Conservation (phyloP, 1,140 invertebrate species). For the Apis laboriosa region DNA sequence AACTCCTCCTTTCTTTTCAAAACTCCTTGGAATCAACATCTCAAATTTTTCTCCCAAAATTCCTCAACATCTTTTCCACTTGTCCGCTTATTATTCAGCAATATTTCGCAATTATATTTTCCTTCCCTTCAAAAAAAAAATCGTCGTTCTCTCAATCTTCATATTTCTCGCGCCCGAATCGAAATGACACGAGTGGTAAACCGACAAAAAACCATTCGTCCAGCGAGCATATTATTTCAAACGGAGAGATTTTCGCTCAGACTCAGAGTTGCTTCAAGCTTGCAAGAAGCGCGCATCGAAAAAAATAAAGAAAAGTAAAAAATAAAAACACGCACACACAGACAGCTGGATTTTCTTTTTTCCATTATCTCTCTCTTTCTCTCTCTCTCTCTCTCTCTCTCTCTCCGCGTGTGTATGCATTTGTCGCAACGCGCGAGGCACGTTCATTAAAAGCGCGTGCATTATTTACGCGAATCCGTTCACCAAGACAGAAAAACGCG, state of each 20-base stretch:
- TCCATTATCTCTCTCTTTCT: too few relatives aligned
- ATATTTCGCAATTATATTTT: neutral
- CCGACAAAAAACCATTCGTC: neutral
- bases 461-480: constrained; percentile 28
- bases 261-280: too few relatives aligned
- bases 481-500: constrained; percentile 19
- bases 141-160: constrained; percentile 4
- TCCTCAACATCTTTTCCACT: constrained; percentile 47
- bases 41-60: too few relatives aligned
- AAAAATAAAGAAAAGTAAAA: neutral
- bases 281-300: neutral
- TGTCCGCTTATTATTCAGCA: constrained; percentile 35
- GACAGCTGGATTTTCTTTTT: neutral
- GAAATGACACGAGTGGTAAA: neutral
- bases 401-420: neutral
- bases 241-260: neutral
- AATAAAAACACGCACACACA: too few relatives aligned
- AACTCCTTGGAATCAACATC: neutral
- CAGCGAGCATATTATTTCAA: neutral
- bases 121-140: neutral
- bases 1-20: neutral
- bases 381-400: neutral
- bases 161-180: neutral
- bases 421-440: neutral
- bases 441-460: constrained; percentile 38